Evolutionary conservation across 92 coral and sea anemone genomes (phyloP).

Genomic region (Scolanthus callimorphus): DNA sequence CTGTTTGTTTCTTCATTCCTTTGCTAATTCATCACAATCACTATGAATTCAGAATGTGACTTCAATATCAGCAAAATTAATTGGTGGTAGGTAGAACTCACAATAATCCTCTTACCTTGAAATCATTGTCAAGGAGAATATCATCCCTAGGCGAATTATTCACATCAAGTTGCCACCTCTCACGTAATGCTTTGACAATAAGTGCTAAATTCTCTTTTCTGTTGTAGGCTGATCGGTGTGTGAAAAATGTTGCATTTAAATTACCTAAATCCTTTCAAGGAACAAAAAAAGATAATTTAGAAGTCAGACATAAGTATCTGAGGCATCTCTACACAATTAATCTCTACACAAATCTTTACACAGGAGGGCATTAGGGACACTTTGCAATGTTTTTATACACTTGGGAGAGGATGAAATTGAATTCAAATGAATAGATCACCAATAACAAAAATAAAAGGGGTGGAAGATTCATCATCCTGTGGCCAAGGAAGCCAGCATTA

Average conservation of each 20-base stretch:
- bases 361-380: background rate
- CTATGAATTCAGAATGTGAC: too few relatives aligned
- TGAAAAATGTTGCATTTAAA: conserved; percentile 74
- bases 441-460: background rate
- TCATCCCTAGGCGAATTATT: conserved; percentile 82
- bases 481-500: too few relatives aligned
- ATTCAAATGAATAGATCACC: background rate
- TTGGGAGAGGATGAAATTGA: background rate
- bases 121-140: conserved; percentile 62
- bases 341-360: background rate
- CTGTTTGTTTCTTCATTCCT: too few relatives aligned
- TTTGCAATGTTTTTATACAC: background rate
- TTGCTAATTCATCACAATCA: too few relatives aligned
- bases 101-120: too few relatives aligned
- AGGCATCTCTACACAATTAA: background rate
- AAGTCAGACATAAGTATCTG: background rate
- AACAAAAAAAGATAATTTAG: background rate
- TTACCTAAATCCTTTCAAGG: conserved; percentile 74
- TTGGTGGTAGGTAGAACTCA: too few relatives aligned
- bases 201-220: conserved; percentile 75
- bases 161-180: conserved; percentile 80
- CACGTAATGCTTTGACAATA: conserved; percentile 59
- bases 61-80: too few relatives aligned
- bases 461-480: too few relatives aligned
- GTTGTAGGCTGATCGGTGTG: conserved; percentile 67